Percentiles rank a stretch among this genome's conserved stretches.
phyloP scores from a whole-genome alignment of 1,140 invertebrate genomes.

The Drosophila ironensis region DNA sequence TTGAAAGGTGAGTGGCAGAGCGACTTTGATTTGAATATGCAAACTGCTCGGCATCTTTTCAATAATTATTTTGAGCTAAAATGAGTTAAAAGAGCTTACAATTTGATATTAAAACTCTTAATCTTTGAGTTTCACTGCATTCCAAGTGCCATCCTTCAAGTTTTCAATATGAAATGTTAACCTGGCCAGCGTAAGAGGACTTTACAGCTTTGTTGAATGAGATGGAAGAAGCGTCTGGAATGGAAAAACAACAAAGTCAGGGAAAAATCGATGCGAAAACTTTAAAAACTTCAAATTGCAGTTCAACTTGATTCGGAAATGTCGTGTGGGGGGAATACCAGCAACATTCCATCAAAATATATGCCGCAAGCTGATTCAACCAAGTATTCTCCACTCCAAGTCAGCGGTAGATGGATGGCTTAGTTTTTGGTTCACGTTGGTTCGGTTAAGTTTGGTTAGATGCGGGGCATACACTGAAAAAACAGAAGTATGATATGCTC shows the following conservation, averaged over 20 bases:
- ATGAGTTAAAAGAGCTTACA: too few species aligned
- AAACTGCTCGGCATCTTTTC: too few species aligned
- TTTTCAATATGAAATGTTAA: background rate
- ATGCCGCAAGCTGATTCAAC: conserved; percentile 51
- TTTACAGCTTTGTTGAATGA: conserved; percentile 22
- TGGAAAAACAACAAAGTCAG: background rate
- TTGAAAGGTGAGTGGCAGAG: background rate
- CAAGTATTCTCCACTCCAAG: conserved; percentile 41
- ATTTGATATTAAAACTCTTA: too few species aligned
- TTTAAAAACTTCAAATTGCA: conserved; percentile 42
- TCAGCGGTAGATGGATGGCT: conserved; percentile 15
- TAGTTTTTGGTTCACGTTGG: background rate
- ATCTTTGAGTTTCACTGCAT: too few species aligned
- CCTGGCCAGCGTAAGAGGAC: conserved; percentile 28
- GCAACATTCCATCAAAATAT: conserved; percentile 61
- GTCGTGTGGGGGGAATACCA: background rate
- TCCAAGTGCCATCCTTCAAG: too few species aligned
- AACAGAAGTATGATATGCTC: background rate
- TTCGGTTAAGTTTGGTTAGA: conserved; percentile 18
- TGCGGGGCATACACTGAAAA: conserved; percentile 6
- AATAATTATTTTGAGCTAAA: too few species aligned
- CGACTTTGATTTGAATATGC: conserved; percentile 10
- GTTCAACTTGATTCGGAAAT: background rate
- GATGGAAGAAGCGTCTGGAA: background rate
- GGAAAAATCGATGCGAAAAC: conserved; percentile 35